Base-by-base conservation (phyloP, 2,888 invertebrate genomes). In the Graphium colonna region DNA sequence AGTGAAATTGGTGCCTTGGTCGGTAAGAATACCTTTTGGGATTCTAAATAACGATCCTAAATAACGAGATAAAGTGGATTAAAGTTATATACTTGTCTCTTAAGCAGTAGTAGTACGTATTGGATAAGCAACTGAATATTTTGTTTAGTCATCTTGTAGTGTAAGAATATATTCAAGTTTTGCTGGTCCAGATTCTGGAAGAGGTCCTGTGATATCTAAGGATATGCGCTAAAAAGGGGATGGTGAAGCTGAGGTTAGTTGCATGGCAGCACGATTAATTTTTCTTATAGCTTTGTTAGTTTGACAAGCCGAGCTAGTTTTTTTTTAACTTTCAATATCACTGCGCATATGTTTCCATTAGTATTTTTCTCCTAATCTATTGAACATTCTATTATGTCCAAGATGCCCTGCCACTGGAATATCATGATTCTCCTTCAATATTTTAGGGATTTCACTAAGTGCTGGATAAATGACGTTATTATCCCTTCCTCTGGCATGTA, bases 101-200 rank as follows among this genome's bases (percentile, higher is more conserved):
- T 33, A 3, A 9, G 33, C 33, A 10, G 33, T 33, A 2, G 33
- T 33, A 33, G 4, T 33, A 33, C 33, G 40, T 16, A 33, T 33
- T 9, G 33, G 33, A 33, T 33, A 33, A 10, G 33, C 33, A 9
- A 33, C 3, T 33, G 33, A 33, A 33, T 33, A 33, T 33, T 33
- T 33, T 5, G 33, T 33, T 10, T 5, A 33, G 33, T 33, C 33
- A 9, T 33, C 33, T 9, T 33, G 33, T 33, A 33, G 8, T 3
- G 33, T 33, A 2, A 33, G n/a, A 5, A 49, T 49, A 28, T 40
- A 49, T n/a, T n/a, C n/a, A n/a, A 49, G 26, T 39, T 41, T 40
- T 2, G 12, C 28, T 7, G 12, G 8, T 21, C 31, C 28, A 3
- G 49, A 17, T 40, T 49, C 49, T 21, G 41, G 49, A 21, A 21